Percentiles rank a stretch among this genome's conserved stretches.
phyloP scores from a whole-genome alignment of 2,113 vertebrate genomes.

The Pomatostomus ruficeps region DNA sequence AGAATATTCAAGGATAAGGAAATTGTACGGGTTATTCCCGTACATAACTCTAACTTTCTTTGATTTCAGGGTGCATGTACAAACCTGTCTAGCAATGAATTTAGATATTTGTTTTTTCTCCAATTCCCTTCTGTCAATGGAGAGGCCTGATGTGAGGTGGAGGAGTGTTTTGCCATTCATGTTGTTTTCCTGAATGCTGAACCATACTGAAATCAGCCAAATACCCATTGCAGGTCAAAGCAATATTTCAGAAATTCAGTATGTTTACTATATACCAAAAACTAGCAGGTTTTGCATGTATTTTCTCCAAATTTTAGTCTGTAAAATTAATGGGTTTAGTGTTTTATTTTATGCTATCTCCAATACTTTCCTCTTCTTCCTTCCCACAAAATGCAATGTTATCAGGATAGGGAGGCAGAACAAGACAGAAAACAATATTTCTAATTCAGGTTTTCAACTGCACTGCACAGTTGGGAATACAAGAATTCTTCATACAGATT shows the following conservation, averaged over 20 bases:
- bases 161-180: neutral
- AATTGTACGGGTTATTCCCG: rapidly evolving
- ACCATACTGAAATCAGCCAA: neutral
- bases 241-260: neutral
- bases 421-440: neutral
- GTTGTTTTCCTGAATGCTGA: neutral
- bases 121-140: neutral
- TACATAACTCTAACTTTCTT: neutral
- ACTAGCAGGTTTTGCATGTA: rapidly evolving
- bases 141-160: neutral
- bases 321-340: neutral
- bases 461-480: neutral
- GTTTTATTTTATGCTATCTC: neutral
- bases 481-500: neutral
- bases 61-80: neutral
- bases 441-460: neutral
- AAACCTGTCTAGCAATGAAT: neutral
- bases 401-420: neutral
- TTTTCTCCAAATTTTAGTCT: neutral
- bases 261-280: neutral
- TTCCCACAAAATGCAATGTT: neutral
- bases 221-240: neutral
- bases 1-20: neutral
- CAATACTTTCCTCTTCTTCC: neutral
- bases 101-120: neutral